phyloP scores from a whole-genome alignment of 2,888 invertebrate genomes.

The Charanyca ferruginea region DNA sequence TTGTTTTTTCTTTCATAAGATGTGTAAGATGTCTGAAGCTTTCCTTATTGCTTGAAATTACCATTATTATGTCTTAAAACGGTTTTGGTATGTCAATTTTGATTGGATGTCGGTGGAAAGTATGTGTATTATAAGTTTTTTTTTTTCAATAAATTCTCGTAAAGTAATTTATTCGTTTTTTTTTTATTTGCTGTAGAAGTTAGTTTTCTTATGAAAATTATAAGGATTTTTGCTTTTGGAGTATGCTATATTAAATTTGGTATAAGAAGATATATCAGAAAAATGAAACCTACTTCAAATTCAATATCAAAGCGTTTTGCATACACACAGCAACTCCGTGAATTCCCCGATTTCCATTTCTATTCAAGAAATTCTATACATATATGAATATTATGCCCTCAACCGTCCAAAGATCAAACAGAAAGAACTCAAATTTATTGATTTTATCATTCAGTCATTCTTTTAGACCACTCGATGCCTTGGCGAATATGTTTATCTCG shows the following conservation, averaged over 20 bases:
- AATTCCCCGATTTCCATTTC: conserved; percentile 38
- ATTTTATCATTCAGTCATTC: conserved; percentile 22
- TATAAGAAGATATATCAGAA: conserved; percentile 1
- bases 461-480: neutral
- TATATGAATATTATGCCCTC: neutral
- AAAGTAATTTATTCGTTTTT: conserved; percentile 16
- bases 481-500: conserved; percentile 6
- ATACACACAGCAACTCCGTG: conserved; percentile 27
- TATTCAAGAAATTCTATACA: conserved; percentile 29
- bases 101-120: conserved; percentile 22
- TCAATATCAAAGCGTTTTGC: conserved; percentile 41
- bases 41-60: conserved; percentile 44
- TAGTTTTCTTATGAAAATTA: neutral
- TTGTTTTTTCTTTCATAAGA: conserved; percentile 25
- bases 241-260: neutral
- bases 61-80: conserved; percentile 55
- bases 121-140: conserved; percentile 33
- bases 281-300: conserved; percentile 11
- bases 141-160: conserved; percentile 35
- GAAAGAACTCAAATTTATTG: neutral
- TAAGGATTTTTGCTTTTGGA: conserved; percentile 2
- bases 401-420: conserved; percentile 23
- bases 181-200: conserved; percentile 4
- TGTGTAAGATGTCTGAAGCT: conserved; percentile 37
- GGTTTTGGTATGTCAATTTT: conserved; percentile 43